Base-by-base conservation (phyloP, 2,888 invertebrate species). In the Fragum whitleyi region DNA sequence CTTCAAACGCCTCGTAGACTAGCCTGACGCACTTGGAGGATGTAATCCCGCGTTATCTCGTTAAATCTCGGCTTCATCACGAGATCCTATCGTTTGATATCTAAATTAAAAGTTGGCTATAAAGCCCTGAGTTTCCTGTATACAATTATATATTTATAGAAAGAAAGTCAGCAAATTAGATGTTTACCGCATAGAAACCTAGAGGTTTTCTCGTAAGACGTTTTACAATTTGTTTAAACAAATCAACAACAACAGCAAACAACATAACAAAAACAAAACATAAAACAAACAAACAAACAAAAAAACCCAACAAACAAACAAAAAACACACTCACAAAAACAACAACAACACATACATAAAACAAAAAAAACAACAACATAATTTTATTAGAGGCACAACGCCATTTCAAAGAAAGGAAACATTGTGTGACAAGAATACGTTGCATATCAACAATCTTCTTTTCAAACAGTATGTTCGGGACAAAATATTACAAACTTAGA, bases 81-180 rank as follows among this genome's bases (percentile, higher is more conserved):
- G 65, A 65, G 65, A 65, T 65, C 14, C 65, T 65, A 65, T 65
- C 65, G 39, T 65, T 65, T 65, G 65, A 65, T 65, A 65, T 65
- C 42, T 42, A 42, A 65, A 65, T 65, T 65, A 65, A 65, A 65
- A 42, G 65, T 42, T 42, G 65, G 42, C 65, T 14, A 65, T 39
- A 39, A 42, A 65, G 36, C 36, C 23, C 42, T 42, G 2, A 21
- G 65, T 65, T 65, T 65, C 65, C 65, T 65, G 65, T 65, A 23
- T 42, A 65, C 65, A 65, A 39, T 65, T 65, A 65, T 39, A 61
- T 61, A 32, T 32, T 61, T 61, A 29, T 61, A 28, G 28, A 26
- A 26, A 26, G 57, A 26, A 57, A 57, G 57, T 57, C 57, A 57
- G 26, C 57, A 23, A 26, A 26, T 26, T 32, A n/a, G 36, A 62